Conservation (phyloP, 2,113 vertebrate genomes). For the Sinocyclocheilus maitianheensis region DNA sequence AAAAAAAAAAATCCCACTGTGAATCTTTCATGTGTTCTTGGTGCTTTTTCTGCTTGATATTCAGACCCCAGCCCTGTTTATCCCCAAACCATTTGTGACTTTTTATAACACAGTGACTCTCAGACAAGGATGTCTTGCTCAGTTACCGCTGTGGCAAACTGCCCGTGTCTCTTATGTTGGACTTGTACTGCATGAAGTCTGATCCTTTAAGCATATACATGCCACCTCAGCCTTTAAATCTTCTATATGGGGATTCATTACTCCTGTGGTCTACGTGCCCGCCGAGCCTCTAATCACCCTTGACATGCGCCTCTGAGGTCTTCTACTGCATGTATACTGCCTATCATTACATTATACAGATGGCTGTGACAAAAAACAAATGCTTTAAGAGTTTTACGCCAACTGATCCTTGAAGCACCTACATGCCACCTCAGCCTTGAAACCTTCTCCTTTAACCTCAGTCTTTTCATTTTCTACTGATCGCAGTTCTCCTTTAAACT, state of each 20-base stretch:
- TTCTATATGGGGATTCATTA: not conserved
- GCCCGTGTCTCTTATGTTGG: not conserved
- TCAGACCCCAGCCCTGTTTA: not conserved
- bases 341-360: not conserved
- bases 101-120: not conserved
- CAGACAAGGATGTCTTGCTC: not conserved
- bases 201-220: constrained; percentile 55
- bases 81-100: not conserved
- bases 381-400: not conserved
- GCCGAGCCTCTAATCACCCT: not conserved
- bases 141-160: not conserved
- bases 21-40: constrained; percentile 9
- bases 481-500: constrained; percentile 48
- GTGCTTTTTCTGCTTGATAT: constrained; percentile 13
- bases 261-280: not conserved
- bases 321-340: not conserved
- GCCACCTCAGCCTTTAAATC: constrained; percentile 57
- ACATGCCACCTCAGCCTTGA: constrained; percentile 65
- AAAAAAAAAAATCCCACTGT: constrained; percentile 27
- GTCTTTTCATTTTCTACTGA: constrained; percentile 3
- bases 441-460: not conserved
- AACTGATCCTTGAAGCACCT: constrained; percentile 25
- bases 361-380: not conserved
- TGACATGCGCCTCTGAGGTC: not conserved
- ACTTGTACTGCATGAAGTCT: constrained; percentile 16